Evolutionary conservation across 2,113 vertebrate genomes (phyloP), one percentile per base, ranked within the genome.

Genomic region (Gambusia holbrooki): DNA sequence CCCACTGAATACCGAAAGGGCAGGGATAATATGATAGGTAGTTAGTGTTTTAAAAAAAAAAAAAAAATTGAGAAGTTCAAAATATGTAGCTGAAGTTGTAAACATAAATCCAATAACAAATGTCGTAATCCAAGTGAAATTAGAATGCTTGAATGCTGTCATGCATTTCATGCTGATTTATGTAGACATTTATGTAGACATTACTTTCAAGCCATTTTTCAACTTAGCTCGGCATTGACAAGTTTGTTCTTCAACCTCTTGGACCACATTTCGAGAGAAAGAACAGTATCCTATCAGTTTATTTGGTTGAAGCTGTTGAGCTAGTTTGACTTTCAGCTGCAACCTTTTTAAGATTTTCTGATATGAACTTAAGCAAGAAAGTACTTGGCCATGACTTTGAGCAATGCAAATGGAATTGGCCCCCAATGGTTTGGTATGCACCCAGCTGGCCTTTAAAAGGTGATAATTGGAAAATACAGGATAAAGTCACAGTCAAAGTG

Each of bases 371-470:
- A 96, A 96, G 94, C 94, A 96, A 94, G 92, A 96, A 96, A 96
- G 96, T 97, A 96, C 95, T 96, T 97, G 95, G 95, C 96, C 96
- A 95, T 96, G 96, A 96, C 95, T 97, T 97, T 98, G 96, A 97
- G 96, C 96, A 97, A 96, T 98, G 96, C 96, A 98, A 97, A 98
- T 97, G 95, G 97, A 96, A 97, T 97, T 97, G 95, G 96, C 97
- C 97, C 97, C 97, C 87, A 96, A 96, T 96, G 97, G 94, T 96
- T 95, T 97, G 96, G 96, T 98, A 97, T 97, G 96, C 94, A 95
- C 96, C 97, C 98, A 98, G 97, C 97, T 99, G 97, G 97, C 96
- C 96, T 97, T 98, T 98, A 98, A 99, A 98, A 99, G 97, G 97
- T 98, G 98, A 98, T 99, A 99, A 99, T 98, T 98, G 98, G 97